These are phyloP conservation scores for Cynaeus angustus DNA, from an alignment of 2,888 invertebrate genomes.

Conservation along the genomic window DNA sequence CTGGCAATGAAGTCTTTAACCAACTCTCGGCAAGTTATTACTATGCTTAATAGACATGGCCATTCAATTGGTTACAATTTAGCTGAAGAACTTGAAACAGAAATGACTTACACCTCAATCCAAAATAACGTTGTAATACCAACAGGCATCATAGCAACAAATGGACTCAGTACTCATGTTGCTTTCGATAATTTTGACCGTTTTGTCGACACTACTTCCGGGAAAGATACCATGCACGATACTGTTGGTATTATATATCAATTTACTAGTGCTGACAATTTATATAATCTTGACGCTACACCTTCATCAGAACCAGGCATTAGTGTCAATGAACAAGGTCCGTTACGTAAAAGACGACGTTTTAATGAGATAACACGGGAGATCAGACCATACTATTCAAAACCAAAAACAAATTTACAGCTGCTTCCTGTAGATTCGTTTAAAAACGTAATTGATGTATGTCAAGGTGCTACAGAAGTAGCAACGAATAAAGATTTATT, in stretches of 20 bases:
- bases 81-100: constrained; percentile 56
- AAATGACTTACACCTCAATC: constrained; percentile 54
- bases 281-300: background rate
- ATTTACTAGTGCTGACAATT: constrained; percentile 46
- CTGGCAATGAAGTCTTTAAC: background rate
- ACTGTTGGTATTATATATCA: constrained; percentile 61
- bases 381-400: no score
- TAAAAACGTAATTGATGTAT: no score
- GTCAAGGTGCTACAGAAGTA: no score
- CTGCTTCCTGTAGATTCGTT: no score
- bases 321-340: no score
- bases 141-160: constrained; percentile 54
- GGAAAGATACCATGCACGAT: constrained; percentile 60
- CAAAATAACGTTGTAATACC: constrained; percentile 46
- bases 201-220: constrained; percentile 58
- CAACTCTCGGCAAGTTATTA: constrained; percentile 19
- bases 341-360: no score
- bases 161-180: constrained; percentile 58
- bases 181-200: constrained; percentile 62
- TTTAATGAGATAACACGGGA: no score
- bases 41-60: constrained; percentile 58
- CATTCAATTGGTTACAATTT: constrained; percentile 59
- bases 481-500: no score
- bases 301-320: constrained; percentile 25
- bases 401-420: no score